phyloP scores from a whole-genome alignment of 1,140 invertebrate genomes.

The Micrasema minimum region DNA sequence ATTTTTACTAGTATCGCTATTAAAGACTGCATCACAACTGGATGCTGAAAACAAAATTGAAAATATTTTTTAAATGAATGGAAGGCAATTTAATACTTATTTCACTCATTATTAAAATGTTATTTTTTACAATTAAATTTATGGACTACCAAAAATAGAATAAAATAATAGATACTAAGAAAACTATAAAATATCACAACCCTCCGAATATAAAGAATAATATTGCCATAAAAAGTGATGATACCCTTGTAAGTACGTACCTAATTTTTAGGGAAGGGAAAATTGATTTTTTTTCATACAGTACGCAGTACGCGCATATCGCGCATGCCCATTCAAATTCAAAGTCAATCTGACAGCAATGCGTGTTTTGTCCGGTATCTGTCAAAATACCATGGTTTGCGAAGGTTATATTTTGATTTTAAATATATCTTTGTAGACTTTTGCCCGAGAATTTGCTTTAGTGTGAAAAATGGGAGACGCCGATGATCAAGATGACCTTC shows the following conservation, averaged over 20 bases:
- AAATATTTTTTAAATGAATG: not conserved
- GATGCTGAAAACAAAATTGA: slow-evolving; percentile 73
- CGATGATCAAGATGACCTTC: slow-evolving; percentile 61
- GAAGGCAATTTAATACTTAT: not conserved
- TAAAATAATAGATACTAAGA: too few relatives aligned
- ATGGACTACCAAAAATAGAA: too few relatives aligned
- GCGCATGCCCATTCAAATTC: not conserved
- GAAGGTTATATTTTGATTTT: not conserved
- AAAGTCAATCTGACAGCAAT: slow-evolving; percentile 10
- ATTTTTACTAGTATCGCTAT: slow-evolving; percentile 82
- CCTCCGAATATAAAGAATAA: slow-evolving; percentile 70
- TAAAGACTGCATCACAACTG: slow-evolving; percentile 80
- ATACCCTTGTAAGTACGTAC: too few relatives aligned
- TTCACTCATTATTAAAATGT: not conserved
- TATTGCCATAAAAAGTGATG: slow-evolving; percentile 11
- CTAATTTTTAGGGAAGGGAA: not conserved
- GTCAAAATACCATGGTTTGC: not conserved
- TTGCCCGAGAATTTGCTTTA: not conserved
- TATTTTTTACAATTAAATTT: too few relatives aligned
- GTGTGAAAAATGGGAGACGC: slow-evolving; percentile 9
- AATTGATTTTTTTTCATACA: slow-evolving; percentile 21
- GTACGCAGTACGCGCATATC: not conserved
- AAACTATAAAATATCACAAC: too few relatives aligned
- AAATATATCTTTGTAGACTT: not conserved
- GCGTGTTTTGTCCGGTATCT: not conserved